A percentile compares a stretch with the other conserved stretches of the same genome.
Evolutionary conservation across 2,888 invertebrate genomes (phyloP).

Genomic region (Anorthoa munda): DNA sequence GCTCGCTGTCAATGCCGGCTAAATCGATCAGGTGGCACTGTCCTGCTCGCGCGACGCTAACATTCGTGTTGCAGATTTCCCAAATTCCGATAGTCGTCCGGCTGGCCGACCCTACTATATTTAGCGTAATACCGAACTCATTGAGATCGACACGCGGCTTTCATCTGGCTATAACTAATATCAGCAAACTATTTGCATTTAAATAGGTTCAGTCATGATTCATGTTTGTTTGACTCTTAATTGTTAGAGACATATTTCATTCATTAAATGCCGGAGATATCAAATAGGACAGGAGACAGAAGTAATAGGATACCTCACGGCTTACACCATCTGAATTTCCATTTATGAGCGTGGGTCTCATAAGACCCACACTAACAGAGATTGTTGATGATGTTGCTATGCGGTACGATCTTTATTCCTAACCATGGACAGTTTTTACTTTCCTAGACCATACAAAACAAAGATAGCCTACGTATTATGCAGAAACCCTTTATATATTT

Average conservation of each 20-base stretch:
- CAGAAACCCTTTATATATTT: not conserved
- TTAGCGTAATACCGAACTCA: slow-evolving; percentile 67
- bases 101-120: slow-evolving; percentile 68
- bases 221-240: slow-evolving; percentile 37
- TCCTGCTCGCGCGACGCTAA: slow-evolving; percentile 59
- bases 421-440: not conserved
- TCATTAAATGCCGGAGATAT: slow-evolving; percentile 26
- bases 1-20: slow-evolving; percentile 73
- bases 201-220: slow-evolving; percentile 31
- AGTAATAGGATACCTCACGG: slow-evolving; percentile 44
- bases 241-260: slow-evolving; percentile 35
- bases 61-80: slow-evolving; percentile 68
- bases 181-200: slow-evolving; percentile 42
- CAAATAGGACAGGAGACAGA: slow-evolving; percentile 33
- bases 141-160: slow-evolving; percentile 64
- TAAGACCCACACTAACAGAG: slow-evolving; percentile 20
- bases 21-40: slow-evolving; percentile 63
- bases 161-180: slow-evolving; percentile 58
- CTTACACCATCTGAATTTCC: slow-evolving; percentile 15
- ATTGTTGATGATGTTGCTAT: not conserved
- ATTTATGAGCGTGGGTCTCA: slow-evolving; percentile 38
- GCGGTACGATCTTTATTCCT: not conserved
- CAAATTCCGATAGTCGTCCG: slow-evolving; percentile 68
- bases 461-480: not conserved
- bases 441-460: not conserved